Conservation (phyloP, 2,797 vertebrate genomes). For the Spondyliosoma cantharus region DNA sequence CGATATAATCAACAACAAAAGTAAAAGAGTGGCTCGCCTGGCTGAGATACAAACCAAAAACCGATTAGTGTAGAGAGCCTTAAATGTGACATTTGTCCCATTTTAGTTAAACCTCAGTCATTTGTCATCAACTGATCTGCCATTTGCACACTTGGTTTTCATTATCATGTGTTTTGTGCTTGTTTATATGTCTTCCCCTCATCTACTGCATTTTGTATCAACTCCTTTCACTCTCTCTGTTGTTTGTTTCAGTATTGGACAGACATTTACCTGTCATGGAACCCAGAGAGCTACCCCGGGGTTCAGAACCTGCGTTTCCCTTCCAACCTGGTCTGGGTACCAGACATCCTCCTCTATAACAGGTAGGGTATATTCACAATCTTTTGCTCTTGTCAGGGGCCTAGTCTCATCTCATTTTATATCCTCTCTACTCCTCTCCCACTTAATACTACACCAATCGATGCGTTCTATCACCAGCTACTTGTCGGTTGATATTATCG, state of each 20-base stretch:
- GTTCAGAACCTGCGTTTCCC: slow-evolving; percentile 92
- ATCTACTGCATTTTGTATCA: not conserved
- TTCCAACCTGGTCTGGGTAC: slow-evolving; percentile 89
- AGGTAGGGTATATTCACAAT: slow-evolving; percentile 78
- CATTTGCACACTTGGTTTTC: not conserved
- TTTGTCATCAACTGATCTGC: not conserved
- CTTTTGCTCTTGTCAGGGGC: not conserved
- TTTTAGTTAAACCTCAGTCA: not conserved
- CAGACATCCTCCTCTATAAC: slow-evolving; percentile 94
- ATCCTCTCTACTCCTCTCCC: not conserved
- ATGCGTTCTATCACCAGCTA: not conserved
- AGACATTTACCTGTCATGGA: slow-evolving; percentile 90
- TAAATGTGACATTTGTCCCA: not conserved
- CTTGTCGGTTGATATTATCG: not conserved
- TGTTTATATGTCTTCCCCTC: not conserved
- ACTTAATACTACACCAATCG: not conserved
- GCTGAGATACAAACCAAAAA: not conserved
- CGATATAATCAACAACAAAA: slow-evolving; percentile 1
- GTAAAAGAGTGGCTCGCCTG: not conserved
- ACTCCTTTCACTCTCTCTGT: not conserved
- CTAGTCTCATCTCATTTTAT: not conserved
- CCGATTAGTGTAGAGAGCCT: not conserved
- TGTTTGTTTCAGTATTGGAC: slow-evolving; percentile 85
- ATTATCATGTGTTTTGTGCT: not conserved
- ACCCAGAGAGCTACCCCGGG: slow-evolving; percentile 87